A percentile compares a stretch with the other conserved stretches of the same genome.
Conservation (phyloP, 2,888 invertebrate genomes). For the Eueremaeus valkanovi region DNA sequence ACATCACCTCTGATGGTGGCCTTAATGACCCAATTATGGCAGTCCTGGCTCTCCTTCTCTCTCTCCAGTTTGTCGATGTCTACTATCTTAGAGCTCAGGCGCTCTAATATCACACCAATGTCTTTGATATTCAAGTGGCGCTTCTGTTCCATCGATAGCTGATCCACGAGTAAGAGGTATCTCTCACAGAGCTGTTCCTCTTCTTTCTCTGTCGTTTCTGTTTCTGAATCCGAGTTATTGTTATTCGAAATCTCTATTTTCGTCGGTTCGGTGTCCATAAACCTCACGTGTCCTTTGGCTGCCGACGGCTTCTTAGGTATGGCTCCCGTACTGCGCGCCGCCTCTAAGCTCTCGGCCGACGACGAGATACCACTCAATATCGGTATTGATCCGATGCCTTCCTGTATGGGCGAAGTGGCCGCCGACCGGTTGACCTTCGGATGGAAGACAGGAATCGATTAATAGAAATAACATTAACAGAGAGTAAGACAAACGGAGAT, state of each 20-base stretch:
- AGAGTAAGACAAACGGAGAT: not conserved
- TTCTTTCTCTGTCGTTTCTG: constrained; percentile 87
- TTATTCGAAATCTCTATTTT: constrained; percentile 43
- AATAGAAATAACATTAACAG: not conserved
- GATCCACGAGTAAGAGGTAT: constrained; percentile 86
- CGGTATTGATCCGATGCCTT: constrained; percentile 51
- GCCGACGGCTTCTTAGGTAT: constrained; percentile 60
- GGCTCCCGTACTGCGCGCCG: constrained; percentile 50
- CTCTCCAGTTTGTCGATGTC: constrained; percentile 88
- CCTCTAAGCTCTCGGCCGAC: constrained; percentile 7
- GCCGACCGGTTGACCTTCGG: constrained; percentile 72
- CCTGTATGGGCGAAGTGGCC: constrained; percentile 87
- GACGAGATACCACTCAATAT: constrained; percentile 1
- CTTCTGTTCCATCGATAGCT: constrained; percentile 85
- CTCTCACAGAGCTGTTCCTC: constrained; percentile 71
- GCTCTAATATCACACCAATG: constrained; percentile 87
- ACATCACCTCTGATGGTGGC: constrained; percentile 89
- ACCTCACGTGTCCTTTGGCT: constrained; percentile 47
- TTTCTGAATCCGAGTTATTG: constrained; percentile 73
- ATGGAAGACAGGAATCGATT: not conserved
- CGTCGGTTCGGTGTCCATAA: constrained; percentile 44
- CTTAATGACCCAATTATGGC: constrained; percentile 95
- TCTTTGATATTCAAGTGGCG: constrained; percentile 88
- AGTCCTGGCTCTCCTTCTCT: constrained; percentile 86
- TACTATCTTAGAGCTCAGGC: constrained; percentile 84